A percentile compares a stretch with the other conserved stretches of the same genome.
phyloP scores from a whole-genome alignment of 2,888 invertebrate genomes.

The Xiphydria camelus region DNA sequence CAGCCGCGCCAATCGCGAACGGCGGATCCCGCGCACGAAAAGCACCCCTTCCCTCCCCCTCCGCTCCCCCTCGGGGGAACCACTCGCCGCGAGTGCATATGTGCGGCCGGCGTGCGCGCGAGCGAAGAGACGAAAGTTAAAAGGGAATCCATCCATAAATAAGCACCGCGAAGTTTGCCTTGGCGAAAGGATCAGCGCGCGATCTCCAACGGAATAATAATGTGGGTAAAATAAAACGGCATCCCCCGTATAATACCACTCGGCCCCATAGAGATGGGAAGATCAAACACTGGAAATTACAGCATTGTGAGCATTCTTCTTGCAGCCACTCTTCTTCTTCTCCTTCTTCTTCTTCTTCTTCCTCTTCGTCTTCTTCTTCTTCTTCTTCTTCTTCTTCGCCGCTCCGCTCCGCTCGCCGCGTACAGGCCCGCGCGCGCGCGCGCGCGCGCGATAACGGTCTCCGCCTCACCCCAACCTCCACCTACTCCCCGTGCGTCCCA shows the following conservation, averaged over 20 bases:
- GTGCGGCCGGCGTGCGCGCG: too few species aligned
- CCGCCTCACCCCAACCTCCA: conserved; percentile 21
- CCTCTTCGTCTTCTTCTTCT: conserved; percentile 20
- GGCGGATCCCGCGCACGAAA: too few species aligned
- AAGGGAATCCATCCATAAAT: conserved; percentile 57
- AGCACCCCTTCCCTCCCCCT: too few species aligned
- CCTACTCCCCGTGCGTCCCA: conserved; percentile 16
- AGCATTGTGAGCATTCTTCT: conserved; percentile 55
- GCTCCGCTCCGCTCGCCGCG: conserved; percentile 3
- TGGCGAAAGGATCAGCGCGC: conserved; percentile 51
- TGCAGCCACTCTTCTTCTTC: conserved; percentile 24
- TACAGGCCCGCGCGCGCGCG: conserved; percentile 3
- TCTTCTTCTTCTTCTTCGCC: conserved; percentile 6
- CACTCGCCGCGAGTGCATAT: too few species aligned
- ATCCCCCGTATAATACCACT: conserved; percentile 43
- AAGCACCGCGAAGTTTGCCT: conserved; percentile 42
- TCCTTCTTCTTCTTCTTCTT: conserved; percentile 17
- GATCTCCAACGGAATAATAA: conserved; percentile 58
- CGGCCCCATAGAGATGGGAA: conserved; percentile 47
- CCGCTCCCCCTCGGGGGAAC: too few species aligned
- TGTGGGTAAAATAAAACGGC: conserved; percentile 55
- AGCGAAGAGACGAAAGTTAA: conserved; percentile 47
- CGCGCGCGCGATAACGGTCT: conserved; percentile 17
- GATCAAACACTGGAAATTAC: conserved; percentile 57
- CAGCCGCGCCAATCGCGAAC: background rate